phyloP scores from a whole-genome alignment of 2,888 invertebrate species.

The Norana najaformis region DNA sequence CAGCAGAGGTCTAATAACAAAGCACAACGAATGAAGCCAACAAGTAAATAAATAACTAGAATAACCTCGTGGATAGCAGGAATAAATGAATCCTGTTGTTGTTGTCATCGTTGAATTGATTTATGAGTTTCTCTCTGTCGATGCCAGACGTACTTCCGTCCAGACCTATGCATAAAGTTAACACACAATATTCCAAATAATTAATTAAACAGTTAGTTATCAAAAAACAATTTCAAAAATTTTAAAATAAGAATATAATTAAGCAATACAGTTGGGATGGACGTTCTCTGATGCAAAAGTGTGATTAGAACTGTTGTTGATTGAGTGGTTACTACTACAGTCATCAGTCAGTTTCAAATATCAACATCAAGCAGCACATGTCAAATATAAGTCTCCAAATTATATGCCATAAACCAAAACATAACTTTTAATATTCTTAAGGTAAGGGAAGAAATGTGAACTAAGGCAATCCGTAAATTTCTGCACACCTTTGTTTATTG shows the following conservation, averaged over 20 bases:
- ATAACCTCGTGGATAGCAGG: slow-evolving; percentile 80
- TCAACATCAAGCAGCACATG: background rate
- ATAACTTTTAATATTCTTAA: no score
- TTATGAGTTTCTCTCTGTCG: slow-evolving; percentile 92
- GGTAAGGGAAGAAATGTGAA: no score
- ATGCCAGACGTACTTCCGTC: slow-evolving; percentile 93
- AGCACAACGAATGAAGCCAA: background rate
- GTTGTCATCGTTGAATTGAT: slow-evolving; percentile 78
- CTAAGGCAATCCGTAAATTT: no score
- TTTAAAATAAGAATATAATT: background rate
- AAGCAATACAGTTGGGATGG: background rate
- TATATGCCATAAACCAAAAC: background rate
- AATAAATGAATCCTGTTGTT: slow-evolving; percentile 84
- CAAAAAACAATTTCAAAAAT: background rate
- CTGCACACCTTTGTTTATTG: no score
- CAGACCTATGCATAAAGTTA: slow-evolving; percentile 64
- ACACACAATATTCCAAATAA: background rate
- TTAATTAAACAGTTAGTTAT: background rate
- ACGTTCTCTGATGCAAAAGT: no score
- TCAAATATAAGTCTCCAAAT: background rate
- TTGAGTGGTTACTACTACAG: no score
- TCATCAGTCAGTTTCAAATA: background rate
- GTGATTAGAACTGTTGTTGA: no score
- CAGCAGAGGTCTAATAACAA: background rate
- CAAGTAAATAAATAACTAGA: background rate